Evolutionary conservation across 2,113 vertebrate species (phyloP).

Genomic region (Bubo blakistoni): DNA sequence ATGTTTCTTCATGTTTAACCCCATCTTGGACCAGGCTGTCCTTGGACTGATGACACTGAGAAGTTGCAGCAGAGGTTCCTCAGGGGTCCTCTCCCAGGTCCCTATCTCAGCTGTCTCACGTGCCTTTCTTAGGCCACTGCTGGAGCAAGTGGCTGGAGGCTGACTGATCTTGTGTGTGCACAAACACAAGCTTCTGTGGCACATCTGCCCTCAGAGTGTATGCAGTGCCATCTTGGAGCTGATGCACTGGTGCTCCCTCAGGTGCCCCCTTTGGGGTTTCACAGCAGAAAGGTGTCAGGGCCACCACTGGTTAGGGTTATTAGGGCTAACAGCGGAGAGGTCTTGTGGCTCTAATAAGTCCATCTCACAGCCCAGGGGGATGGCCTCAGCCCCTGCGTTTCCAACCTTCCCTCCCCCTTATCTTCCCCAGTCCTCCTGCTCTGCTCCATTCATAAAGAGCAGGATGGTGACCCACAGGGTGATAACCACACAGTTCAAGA

Average conservation of each 20-base stretch:
- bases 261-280: neutral
- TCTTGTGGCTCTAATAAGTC: neutral
- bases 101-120: neutral
- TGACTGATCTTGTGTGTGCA: neutral
- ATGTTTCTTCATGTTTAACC: neutral
- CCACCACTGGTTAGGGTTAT: neutral
- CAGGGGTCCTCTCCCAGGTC: neutral
- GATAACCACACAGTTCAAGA: neutral
- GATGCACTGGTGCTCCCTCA: fast-evolving
- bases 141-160: neutral
- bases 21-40: neutral
- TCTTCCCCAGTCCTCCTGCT: neutral
- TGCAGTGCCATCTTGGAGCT: fast-evolving
- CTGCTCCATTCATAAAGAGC: neutral
- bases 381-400: neutral
- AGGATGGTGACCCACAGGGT: neutral
- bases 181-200: fast-evolving
- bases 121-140: neutral
- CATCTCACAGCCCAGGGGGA: neutral
- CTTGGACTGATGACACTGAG: neutral
- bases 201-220: fast-evolving
- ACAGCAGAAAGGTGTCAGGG: fast-evolving
- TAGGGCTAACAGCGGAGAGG: neutral
- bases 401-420: neutral
- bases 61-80: neutral